These are phyloP conservation scores for Zootoca vivipara DNA, from an alignment of 2,113 vertebrate genomes.

Conservation along the genomic window DNA sequence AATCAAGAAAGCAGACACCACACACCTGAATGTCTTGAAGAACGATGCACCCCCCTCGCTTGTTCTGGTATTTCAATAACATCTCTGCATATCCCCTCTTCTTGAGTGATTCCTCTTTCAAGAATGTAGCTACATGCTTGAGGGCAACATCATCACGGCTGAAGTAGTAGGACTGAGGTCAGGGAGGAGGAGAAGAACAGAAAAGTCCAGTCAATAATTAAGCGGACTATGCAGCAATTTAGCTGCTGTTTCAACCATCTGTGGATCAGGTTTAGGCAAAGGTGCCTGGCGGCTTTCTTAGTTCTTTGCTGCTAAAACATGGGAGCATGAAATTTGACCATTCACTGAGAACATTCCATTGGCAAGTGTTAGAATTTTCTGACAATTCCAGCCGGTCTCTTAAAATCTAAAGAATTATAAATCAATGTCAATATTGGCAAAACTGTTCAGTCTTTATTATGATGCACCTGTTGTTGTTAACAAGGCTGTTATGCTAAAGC, in stretches of 20 bases:
- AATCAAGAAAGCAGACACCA: not conserved
- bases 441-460: no score
- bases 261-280: not conserved
- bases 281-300: not conserved
- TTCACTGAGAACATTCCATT: not conserved
- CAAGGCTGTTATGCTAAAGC: not conserved
- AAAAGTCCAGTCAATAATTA: not conserved
- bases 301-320: not conserved
- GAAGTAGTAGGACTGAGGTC: not conserved
- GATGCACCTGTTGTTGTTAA: not conserved
- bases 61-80: not conserved
- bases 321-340: not conserved
- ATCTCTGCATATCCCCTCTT: not conserved
- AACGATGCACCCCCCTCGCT: not conserved
- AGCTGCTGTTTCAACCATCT: not conserved
- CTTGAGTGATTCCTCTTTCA: not conserved
- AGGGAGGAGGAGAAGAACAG: not conserved
- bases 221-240: not conserved
- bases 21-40: not conserved
- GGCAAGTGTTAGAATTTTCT: not conserved
- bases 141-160: not conserved
- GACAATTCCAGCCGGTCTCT: not conserved
- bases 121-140: not conserved
- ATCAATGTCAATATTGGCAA: not conserved
- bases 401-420: not conserved